phyloP scores from a whole-genome alignment of 2,113 vertebrate species.

The Porphyrio hochstetteri region DNA sequence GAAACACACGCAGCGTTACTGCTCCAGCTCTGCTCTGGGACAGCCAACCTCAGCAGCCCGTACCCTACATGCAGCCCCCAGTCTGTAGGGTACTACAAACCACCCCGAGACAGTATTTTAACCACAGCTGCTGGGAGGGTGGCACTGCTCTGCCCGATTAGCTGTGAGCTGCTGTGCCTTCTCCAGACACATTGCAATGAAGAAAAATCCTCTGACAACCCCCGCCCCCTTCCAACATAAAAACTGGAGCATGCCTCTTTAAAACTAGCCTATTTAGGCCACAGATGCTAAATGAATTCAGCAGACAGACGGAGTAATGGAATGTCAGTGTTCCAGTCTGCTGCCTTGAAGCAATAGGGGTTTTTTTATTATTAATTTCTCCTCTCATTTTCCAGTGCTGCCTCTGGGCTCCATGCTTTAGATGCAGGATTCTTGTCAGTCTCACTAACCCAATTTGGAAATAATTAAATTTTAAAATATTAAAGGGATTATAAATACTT shows the following conservation, averaged over 20 bases:
- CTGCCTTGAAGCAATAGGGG: slow-evolving; percentile 72
- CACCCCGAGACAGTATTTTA: neutral
- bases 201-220: slow-evolving; percentile 38
- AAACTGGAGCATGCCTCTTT: slow-evolving; percentile 68
- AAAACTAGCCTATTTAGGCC: slow-evolving; percentile 74
- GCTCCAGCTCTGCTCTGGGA: neutral
- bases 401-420: slow-evolving; percentile 68
- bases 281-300: slow-evolving; percentile 80
- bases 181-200: neutral
- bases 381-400: slow-evolving; percentile 72
- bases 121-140: neutral
- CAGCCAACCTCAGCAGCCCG: neutral
- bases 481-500: slow-evolving; percentile 71
- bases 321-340: slow-evolving; percentile 77
- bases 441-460: slow-evolving; percentile 72
- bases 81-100: neutral
- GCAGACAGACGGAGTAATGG: slow-evolving; percentile 77
- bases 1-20: accelerated
- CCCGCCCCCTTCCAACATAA: slow-evolving; percentile 17
- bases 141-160: neutral
- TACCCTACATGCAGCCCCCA: neutral
- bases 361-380: slow-evolving; percentile 74
- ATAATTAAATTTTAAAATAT: slow-evolving; percentile 75
- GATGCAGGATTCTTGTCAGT: slow-evolving; percentile 65
- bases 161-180: neutral